Conservation (phyloP, 2,888 invertebrate species). For the Caenorhabditis plicata region DNA sequence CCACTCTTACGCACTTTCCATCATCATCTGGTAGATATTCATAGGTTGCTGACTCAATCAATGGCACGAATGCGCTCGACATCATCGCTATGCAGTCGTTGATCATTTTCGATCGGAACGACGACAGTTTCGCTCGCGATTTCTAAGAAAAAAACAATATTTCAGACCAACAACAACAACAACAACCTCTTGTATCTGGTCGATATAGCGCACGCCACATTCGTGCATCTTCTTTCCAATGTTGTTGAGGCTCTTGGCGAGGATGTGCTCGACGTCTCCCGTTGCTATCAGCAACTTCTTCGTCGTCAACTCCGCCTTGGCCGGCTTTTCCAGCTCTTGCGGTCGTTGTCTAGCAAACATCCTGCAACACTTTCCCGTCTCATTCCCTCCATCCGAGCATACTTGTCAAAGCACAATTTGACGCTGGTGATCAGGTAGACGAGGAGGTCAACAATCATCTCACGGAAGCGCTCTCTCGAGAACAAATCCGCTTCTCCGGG, state of each 20-base stretch:
- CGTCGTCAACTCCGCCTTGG: slow-evolving; percentile 35
- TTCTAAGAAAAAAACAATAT: slow-evolving; percentile 29
- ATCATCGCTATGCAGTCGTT: slow-evolving; percentile 55
- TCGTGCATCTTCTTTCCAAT: slow-evolving; percentile 58
- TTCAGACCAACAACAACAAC: neutral
- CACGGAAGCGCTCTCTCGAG: slow-evolving; percentile 53
- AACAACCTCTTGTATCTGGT: slow-evolving; percentile 57
- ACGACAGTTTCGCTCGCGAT: slow-evolving; percentile 47
- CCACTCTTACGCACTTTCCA: slow-evolving; percentile 7
- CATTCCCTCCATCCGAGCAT: neutral
- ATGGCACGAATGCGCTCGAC: slow-evolving; percentile 40
- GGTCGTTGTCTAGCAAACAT: slow-evolving; percentile 24
- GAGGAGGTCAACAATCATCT: slow-evolving; percentile 50
- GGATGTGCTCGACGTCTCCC: slow-evolving; percentile 62
- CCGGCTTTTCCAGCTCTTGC: slow-evolving; percentile 5
- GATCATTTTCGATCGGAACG: slow-evolving; percentile 50
- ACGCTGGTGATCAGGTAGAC: slow-evolving; percentile 48
- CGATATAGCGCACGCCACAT: slow-evolving; percentile 57
- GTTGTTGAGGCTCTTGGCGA: slow-evolving; percentile 51
- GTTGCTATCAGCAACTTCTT: slow-evolving; percentile 60
- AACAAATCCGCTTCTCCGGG: slow-evolving; percentile 62
- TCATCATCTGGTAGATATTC: slow-evolving; percentile 55
- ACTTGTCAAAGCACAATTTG: slow-evolving; percentile 34
- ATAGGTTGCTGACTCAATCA: slow-evolving; percentile 50
- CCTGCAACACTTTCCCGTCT: neutral